phyloP scores from a whole-genome alignment of 2,113 vertebrate species.

The Platanista minor region DNA sequence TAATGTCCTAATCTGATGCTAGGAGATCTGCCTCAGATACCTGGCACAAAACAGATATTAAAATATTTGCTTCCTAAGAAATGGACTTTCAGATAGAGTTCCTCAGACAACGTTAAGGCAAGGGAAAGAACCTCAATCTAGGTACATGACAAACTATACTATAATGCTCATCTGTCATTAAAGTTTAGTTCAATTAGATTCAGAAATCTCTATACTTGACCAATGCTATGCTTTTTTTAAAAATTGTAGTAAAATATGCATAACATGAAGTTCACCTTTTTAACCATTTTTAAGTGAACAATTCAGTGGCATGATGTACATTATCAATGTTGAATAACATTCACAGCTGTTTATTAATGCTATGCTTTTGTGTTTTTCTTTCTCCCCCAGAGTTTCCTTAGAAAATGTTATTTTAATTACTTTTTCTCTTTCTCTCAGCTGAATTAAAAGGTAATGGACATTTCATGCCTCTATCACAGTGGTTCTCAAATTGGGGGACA shows the following conservation, averaged over 20 bases:
- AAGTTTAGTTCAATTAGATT: not conserved
- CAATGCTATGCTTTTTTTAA: not conserved
- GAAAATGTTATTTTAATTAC: not conserved
- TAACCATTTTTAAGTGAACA: not conserved
- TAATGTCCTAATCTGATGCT: not conserved
- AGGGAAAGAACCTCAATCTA: not conserved
- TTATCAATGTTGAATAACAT: not conserved
- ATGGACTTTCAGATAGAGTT: not conserved
- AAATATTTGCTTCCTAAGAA: not conserved
- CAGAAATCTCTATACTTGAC: not conserved
- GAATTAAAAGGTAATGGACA: not conserved
- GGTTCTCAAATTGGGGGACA: not conserved
- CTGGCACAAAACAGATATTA: not conserved
- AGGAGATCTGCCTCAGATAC: not conserved
- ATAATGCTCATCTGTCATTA: not conserved
- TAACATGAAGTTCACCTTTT: not conserved
- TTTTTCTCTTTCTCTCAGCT: not conserved
- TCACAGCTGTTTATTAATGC: not conserved
- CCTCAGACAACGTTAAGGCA: not conserved
- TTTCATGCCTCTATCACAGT: not conserved
- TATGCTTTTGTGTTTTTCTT: not conserved
- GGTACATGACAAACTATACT: not conserved
- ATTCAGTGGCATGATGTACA: not conserved
- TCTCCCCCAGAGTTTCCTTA: not conserved
- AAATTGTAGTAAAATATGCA: not conserved